These are phyloP conservation scores for Anoplopoma fimbria DNA, from an alignment of 2,113 vertebrate species.

Conservation along the genomic window DNA sequence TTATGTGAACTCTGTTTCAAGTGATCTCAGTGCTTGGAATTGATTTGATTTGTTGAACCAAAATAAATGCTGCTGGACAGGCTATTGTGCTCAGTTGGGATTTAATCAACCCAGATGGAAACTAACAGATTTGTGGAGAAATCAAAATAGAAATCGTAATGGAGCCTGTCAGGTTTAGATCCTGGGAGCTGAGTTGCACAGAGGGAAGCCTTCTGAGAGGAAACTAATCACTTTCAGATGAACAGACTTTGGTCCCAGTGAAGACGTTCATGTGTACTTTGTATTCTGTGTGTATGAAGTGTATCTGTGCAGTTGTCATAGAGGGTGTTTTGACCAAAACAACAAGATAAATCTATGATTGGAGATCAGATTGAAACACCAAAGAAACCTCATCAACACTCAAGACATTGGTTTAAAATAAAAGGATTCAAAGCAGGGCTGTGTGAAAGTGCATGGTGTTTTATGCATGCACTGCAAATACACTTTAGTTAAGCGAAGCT, in stretches of 20 bases:
- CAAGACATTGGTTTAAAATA: not conserved
- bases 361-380: conserved; percentile 33
- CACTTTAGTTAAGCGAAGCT: not conserved
- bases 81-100: conserved; percentile 68
- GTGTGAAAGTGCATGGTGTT: conserved; percentile 9
- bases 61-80: conserved; percentile 72
- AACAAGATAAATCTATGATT: conserved; percentile 56
- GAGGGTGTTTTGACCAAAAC: conserved; percentile 50
- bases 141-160: conserved; percentile 77
- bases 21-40: conserved; percentile 72
- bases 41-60: conserved; percentile 71
- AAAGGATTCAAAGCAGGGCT: not conserved
- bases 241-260: conserved; percentile 73
- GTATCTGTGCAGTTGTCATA: conserved; percentile 19
- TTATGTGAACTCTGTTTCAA: conserved; percentile 66
- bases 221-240: conserved; percentile 86
- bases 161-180: conserved; percentile 74
- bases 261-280: conserved; percentile 60
- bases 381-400: conserved; percentile 23
- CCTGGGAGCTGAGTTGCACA: conserved; percentile 45
- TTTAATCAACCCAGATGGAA: conserved; percentile 71
- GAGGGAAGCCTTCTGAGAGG: conserved; percentile 63
- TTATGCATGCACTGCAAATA: not conserved
- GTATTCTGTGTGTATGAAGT: conserved; percentile 22
- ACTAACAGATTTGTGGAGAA: conserved; percentile 68